Percentiles rank a stretch among this genome's conserved stretches.
These are phyloP conservation scores for Dolichoris vasculosae DNA, from an alignment of 1,140 invertebrate species.

Conservation along the genomic window DNA sequence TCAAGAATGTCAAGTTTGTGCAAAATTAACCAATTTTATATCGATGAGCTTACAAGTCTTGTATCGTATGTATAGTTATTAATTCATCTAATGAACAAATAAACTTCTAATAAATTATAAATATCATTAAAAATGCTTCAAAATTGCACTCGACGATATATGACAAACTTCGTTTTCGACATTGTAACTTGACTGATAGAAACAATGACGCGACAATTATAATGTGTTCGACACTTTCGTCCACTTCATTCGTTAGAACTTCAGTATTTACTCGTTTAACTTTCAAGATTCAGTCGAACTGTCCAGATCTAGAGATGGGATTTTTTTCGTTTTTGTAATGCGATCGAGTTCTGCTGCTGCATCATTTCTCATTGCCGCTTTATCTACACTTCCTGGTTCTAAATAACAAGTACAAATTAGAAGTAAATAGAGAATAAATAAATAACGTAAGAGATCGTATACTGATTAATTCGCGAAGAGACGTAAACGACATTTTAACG, in stretches of 20 bases:
- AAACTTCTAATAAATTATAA: slow-evolving; percentile 47
- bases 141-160: slow-evolving; percentile 26
- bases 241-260: slow-evolving; percentile 11
- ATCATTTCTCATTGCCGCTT: slow-evolving; percentile 86
- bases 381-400: slow-evolving; percentile 74
- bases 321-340: slow-evolving; percentile 84
- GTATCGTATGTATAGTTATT: slow-evolving; percentile 31
- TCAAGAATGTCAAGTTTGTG: slow-evolving; percentile 31
- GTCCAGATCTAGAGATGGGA: slow-evolving; percentile 69
- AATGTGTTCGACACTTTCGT: background rate
- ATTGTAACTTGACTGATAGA: slow-evolving; percentile 27
- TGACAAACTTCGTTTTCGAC: slow-evolving; percentile 44
- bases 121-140: slow-evolving; percentile 25
- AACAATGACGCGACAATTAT: slow-evolving; percentile 26
- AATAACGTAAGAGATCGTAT: background rate
- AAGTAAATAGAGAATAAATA: background rate
- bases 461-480: background rate
- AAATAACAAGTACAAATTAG: slow-evolving; percentile 50
- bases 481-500: background rate
- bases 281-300: slow-evolving; percentile 68
- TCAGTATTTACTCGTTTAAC: background rate
- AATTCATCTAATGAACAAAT: background rate
- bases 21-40: slow-evolving; percentile 20
- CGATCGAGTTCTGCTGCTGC: slow-evolving; percentile 94
- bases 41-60: slow-evolving; percentile 41